Conservation (phyloP, 2,113 vertebrate genomes). For the Sceloporus tristichus region DNA sequence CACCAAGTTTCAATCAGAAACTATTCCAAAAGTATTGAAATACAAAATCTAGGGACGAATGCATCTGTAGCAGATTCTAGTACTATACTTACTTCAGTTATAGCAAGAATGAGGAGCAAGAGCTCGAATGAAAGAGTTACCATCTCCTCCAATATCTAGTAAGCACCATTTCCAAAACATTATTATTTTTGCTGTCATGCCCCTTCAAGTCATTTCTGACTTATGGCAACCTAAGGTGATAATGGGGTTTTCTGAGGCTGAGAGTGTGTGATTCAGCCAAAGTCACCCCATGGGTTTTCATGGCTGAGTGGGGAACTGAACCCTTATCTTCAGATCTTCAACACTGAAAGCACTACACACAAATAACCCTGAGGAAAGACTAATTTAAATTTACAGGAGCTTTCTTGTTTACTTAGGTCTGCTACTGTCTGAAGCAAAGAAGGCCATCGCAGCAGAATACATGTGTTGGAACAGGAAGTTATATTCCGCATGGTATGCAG, state of each 20-base stretch:
- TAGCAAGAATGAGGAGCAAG: not conserved
- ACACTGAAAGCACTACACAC: not conserved
- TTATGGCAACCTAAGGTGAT: too few species aligned
- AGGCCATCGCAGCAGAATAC: not conserved
- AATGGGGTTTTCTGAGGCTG: too few species aligned
- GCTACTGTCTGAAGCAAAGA: conserved; percentile 20
- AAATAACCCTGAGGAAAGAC: not conserved
- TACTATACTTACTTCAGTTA: not conserved
- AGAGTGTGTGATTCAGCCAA: too few species aligned
- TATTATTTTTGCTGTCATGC: too few species aligned
- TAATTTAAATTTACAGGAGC: not conserved
- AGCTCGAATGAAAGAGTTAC: not conserved
- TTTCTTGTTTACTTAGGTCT: conserved; percentile 11
- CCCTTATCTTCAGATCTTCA: too few species aligned
- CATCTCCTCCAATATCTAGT: too few species aligned
- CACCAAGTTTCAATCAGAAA: not conserved
- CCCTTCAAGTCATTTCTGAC: too few species aligned
- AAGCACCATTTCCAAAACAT: too few species aligned
- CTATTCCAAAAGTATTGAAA: not conserved
- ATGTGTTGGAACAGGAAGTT: not conserved
- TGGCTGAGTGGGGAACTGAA: too few species aligned
- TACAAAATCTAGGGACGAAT: not conserved
- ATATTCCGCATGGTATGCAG: not conserved
- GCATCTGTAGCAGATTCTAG: not conserved
- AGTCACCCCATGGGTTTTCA: too few species aligned